phyloP scores from a whole-genome alignment of 1,140 invertebrate species.

The Wiebesia pumilae region DNA sequence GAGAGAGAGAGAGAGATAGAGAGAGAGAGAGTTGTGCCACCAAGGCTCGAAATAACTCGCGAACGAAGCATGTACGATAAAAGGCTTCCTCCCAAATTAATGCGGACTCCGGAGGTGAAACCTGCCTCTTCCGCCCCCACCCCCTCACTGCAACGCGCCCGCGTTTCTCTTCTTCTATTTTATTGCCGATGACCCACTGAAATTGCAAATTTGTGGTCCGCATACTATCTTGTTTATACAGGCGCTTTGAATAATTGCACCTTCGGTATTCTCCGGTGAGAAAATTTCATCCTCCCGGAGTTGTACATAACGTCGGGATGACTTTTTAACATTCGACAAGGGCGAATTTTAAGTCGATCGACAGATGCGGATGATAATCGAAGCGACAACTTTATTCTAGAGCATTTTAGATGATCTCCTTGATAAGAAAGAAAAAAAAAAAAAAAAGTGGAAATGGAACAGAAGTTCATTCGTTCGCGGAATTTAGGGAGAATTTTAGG shows the following conservation, averaged over 20 bases:
- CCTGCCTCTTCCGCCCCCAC: background rate
- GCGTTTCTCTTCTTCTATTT: background rate
- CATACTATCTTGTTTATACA: background rate
- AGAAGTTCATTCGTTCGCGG: background rate
- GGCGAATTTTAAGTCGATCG: background rate
- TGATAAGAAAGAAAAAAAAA: background rate
- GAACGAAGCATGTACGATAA: constrained; percentile 5
- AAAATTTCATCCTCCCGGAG: background rate
- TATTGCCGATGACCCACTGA: background rate
- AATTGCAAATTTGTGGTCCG: background rate
- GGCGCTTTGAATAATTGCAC: background rate
- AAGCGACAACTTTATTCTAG: background rate
- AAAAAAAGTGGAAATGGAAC: too few species aligned
- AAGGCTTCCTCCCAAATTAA: constrained; percentile 29
- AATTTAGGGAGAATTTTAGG: background rate
- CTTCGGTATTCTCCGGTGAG: background rate
- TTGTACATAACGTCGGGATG: background rate
- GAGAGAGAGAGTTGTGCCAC: background rate
- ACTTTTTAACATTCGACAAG: background rate
- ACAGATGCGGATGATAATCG: background rate
- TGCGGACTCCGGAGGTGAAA: background rate
- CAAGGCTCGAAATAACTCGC: constrained; percentile 13
- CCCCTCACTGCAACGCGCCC: background rate
- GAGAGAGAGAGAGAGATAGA: background rate
- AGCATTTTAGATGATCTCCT: background rate